phyloP scores from a whole-genome alignment of 1,140 invertebrate species.

The Leptonema lineaticorne region DNA sequence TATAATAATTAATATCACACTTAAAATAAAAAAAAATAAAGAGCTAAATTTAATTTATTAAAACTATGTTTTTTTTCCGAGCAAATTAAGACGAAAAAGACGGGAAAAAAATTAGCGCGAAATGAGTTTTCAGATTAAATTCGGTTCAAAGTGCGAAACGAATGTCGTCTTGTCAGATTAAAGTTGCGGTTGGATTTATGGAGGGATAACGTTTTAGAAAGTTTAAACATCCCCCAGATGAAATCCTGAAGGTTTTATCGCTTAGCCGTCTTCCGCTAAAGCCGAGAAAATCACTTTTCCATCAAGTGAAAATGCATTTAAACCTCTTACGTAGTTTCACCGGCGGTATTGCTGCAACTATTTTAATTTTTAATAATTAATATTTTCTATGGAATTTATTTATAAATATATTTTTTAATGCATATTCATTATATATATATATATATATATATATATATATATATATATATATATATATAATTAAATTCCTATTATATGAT shows the following conservation, averaged over 20 bases:
- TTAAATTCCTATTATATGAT: too few species aligned
- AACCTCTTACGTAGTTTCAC: too few species aligned
- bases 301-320: conserved; percentile 22
- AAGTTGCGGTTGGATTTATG: conserved; percentile 27
- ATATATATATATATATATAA: too few species aligned
- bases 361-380: background rate
- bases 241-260: conserved; percentile 19
- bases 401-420: background rate
- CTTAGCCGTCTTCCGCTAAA: too few species aligned
- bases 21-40: too few species aligned
- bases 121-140: conserved; percentile 19
- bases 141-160: conserved; percentile 29
- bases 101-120: too few species aligned
- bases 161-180: conserved; percentile 32
- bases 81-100: background rate
- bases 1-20: too few species aligned
- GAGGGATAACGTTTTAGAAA: conserved; percentile 15
- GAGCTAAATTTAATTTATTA: too few species aligned
- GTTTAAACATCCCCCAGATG: conserved; percentile 16
- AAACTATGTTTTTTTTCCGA: background rate
- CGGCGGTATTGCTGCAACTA: too few species aligned
- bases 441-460: too few species aligned
- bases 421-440: too few species aligned
- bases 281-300: conserved; percentile 23
- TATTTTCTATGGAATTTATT: background rate